Evolutionary conservation across 37 sponge, comb jelly and placozoan genomes (phyloP).

Genomic region (Amphimedon queenslandica): DNA sequence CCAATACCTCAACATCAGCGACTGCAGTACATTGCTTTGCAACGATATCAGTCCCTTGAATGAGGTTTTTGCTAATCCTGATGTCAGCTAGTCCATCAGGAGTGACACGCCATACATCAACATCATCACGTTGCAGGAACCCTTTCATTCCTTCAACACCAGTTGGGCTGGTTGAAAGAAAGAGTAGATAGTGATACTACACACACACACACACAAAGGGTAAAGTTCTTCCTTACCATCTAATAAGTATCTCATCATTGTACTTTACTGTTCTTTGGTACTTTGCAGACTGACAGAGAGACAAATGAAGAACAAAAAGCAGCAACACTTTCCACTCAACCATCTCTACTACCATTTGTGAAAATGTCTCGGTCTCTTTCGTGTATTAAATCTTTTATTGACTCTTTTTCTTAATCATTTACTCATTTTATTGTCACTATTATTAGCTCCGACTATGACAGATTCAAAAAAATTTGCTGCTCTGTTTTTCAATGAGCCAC

Average conservation of each 20-base stretch:
- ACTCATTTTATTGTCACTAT: too few relatives aligned
- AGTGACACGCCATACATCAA: constrained; percentile 41
- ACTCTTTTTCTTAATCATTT: too few relatives aligned
- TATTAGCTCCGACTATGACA: too few relatives aligned
- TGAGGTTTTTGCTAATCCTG: constrained; percentile 7
- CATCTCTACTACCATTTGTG: too few relatives aligned
- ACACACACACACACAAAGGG: background rate
- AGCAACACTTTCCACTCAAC: too few relatives aligned
- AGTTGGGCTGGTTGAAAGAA: background rate
- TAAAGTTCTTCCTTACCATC: constrained; percentile 22
- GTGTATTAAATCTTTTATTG: too few relatives aligned
- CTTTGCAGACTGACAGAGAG: background rate
- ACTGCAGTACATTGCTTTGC: constrained; percentile 12
- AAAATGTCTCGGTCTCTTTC: too few relatives aligned
- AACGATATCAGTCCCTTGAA: background rate
- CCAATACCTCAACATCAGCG: constrained; percentile 32
- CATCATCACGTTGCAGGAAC: constrained; percentile 21
- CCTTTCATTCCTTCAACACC: background rate
- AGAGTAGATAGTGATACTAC: background rate
- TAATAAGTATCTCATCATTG: constrained; percentile 13
- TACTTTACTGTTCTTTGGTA: constrained; percentile 23
- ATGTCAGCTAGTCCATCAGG: constrained; percentile 25
- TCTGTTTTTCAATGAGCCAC: too few relatives aligned
- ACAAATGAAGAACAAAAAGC: background rate
- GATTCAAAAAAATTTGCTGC: too few relatives aligned